Evolutionary conservation across 2,888 invertebrate genomes (phyloP).

Genomic region (Gordius sp.): DNA sequence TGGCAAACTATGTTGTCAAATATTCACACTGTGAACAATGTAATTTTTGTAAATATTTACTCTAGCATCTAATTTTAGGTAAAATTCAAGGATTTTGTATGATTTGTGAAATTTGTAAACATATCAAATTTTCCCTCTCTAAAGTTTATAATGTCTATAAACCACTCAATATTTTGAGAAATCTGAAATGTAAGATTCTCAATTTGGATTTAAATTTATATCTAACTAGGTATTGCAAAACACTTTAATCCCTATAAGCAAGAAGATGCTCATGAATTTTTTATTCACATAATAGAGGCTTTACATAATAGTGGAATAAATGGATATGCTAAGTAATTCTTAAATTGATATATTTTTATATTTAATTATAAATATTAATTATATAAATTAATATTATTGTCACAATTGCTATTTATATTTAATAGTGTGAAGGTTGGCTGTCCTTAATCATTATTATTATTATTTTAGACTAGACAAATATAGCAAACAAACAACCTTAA

Average conservation of each 20-base stretch:
- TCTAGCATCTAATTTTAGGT: constrained; percentile 3
- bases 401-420: not conserved
- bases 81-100: constrained; percentile 6
- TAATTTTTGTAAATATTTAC: not conserved
- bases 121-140: constrained; percentile 12
- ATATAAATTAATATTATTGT: not conserved
- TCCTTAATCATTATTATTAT: not conserved
- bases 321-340: constrained; percentile 9
- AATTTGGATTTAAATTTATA: too few species aligned
- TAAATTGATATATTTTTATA: not conserved
- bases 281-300: constrained; percentile 11
- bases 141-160: constrained; percentile 14
- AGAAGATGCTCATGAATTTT: constrained; percentile 17
- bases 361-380: not conserved
- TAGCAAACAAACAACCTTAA: constrained; percentile 3
- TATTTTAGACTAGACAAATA: not conserved
- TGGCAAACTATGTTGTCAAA: not conserved
- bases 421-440: not conserved
- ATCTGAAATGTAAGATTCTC: constrained; percentile 3
- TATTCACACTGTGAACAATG: constrained; percentile 4
- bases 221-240: constrained; percentile 10
- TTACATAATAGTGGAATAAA: not conserved
- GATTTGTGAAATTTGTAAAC: constrained; percentile 6
- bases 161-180: constrained; percentile 1
- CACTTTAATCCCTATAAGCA: not conserved